Evolutionary conservation across 2,797 vertebrate genomes (phyloP).

Genomic region (Fistularia tabacaria): DNA sequence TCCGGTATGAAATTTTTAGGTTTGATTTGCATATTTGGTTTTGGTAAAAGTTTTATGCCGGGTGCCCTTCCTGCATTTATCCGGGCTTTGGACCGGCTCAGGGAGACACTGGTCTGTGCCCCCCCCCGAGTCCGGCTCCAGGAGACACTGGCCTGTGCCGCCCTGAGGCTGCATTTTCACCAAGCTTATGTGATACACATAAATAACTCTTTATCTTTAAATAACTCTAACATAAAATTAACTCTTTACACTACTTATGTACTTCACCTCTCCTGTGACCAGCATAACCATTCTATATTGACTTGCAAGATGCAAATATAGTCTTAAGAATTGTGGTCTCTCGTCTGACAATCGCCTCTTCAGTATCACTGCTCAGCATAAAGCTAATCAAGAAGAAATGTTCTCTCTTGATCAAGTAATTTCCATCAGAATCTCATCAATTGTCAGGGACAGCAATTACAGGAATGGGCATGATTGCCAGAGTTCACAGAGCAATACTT

Average conservation of each 20-base stretch:
- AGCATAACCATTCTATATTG: conserved; percentile 38
- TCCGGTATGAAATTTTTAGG: too few species aligned
- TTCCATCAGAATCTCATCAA: conserved; percentile 60
- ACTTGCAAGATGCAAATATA: conserved; percentile 37
- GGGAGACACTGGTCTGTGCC: too few species aligned
- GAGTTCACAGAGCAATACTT: conserved; percentile 41
- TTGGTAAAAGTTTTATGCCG: too few species aligned
- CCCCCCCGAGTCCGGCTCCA: too few species aligned
- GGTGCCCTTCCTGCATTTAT: too few species aligned
- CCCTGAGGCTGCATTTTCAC: too few species aligned
- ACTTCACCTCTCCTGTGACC: conserved; percentile 35
- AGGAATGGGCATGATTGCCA: conserved; percentile 50
- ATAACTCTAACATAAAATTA: too few species aligned
- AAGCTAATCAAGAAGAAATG: conserved; percentile 61
- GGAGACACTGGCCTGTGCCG: too few species aligned
- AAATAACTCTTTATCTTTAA: conserved; percentile 18
- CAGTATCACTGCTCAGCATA: conserved; percentile 44
- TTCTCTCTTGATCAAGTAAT: conserved; percentile 41
- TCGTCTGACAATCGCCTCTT: conserved; percentile 54
- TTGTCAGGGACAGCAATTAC: conserved; percentile 49
- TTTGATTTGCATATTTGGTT: too few species aligned
- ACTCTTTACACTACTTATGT: neutral
- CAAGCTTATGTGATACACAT: conserved; percentile 33
- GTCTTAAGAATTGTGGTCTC: conserved; percentile 28
- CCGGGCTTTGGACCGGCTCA: too few species aligned